A percentile compares a stretch with the other conserved stretches of the same genome.
Conservation (phyloP, 2,888 invertebrate genomes). For the Gastrophysa polygoni region DNA sequence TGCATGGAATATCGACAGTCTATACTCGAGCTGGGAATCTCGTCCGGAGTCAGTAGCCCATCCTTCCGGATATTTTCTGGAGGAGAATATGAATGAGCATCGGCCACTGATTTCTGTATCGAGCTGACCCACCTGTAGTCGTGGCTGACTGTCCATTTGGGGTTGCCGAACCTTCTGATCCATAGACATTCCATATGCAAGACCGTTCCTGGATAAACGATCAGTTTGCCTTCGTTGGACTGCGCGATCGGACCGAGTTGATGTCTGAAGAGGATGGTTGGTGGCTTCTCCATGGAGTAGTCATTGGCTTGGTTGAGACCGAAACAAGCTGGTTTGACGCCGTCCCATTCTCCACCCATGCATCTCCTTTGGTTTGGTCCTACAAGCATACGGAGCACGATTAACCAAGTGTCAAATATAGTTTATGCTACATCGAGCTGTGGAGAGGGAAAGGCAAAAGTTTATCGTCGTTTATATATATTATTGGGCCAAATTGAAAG, state of each 20-base stretch:
- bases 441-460: too few species aligned
- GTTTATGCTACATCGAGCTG: too few species aligned
- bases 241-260: constrained; percentile 85
- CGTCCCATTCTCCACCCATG: constrained; percentile 81
- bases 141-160: constrained; percentile 81
- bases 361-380: constrained; percentile 76
- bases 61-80: constrained; percentile 74
- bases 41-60: constrained; percentile 83
- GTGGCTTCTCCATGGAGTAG: constrained; percentile 86
- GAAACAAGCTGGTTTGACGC: constrained; percentile 76
- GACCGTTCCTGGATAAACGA: constrained; percentile 84
- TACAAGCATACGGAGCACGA: too few species aligned
- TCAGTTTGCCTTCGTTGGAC: constrained; percentile 82
- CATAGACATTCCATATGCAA: constrained; percentile 89
- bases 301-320: constrained; percentile 87
- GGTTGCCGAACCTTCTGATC: constrained; percentile 84
- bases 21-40: constrained; percentile 78
- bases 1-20: constrained; percentile 81
- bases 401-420: too few species aligned
- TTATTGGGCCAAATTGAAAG: too few species aligned
- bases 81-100: constrained; percentile 39
- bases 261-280: constrained; percentile 82
- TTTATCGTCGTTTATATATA: too few species aligned
- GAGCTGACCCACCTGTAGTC: constrained; percentile 61
- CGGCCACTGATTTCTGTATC: not conserved